Evolutionary conservation across 2,888 invertebrate genomes (phyloP).

Genomic region (Palloptera scutellata): DNA sequence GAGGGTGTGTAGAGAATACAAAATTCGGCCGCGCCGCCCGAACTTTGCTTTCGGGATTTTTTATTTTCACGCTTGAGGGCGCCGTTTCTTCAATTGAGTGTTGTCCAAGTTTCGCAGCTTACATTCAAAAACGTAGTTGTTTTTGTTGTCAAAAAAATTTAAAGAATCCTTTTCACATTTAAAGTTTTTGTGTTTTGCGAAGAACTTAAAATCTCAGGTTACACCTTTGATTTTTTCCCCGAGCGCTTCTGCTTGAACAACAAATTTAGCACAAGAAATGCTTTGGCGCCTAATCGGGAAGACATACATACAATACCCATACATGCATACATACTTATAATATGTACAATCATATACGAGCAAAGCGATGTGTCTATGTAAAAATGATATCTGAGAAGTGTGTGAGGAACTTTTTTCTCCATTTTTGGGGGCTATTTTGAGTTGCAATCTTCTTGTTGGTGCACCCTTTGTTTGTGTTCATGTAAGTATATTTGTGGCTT

Average conservation of each 20-base stretch:
- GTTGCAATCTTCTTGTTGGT: not conserved
- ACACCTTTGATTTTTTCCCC: conserved; percentile 12
- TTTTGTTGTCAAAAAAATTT: conserved; percentile 23
- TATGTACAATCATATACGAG: not conserved
- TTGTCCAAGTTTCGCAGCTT: too few relatives aligned
- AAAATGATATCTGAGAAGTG: conserved; percentile 45
- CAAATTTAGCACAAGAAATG: conserved; percentile 6
- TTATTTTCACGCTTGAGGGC: too few relatives aligned
- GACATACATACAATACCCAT: too few relatives aligned
- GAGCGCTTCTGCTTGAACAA: not conserved
- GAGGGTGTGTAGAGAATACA: too few relatives aligned
- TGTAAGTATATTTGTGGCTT: too few relatives aligned
- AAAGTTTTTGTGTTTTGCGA: conserved; percentile 1
- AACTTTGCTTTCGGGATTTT: too few relatives aligned
- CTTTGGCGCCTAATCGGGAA: not conserved
- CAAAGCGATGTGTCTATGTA: not conserved
- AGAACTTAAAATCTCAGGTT: conserved; percentile 31
- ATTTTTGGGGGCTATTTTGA: too few relatives aligned
- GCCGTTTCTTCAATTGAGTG: too few relatives aligned
- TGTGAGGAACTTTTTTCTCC: conserved; percentile 35
- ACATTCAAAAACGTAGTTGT: too few relatives aligned
- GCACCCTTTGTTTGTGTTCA: not conserved
- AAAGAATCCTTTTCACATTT: conserved; percentile 19
- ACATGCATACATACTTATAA: too few relatives aligned
- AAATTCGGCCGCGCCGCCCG: too few relatives aligned